Base-by-base conservation (phyloP, 2,888 invertebrate species). In the Drosophila differens region DNA sequence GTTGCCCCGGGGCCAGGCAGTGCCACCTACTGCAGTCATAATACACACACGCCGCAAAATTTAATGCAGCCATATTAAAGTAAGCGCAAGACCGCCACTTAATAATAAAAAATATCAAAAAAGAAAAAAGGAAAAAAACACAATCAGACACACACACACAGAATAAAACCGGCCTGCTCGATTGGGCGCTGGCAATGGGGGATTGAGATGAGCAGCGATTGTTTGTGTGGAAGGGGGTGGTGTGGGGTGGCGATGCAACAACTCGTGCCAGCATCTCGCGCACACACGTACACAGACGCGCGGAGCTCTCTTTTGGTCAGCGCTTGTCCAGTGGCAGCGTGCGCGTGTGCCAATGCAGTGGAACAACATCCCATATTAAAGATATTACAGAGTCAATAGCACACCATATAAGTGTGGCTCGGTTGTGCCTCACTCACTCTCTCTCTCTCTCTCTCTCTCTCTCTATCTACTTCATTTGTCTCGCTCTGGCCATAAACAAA, bases 291-390 rank as follows among this genome's bases (percentile, higher is more conserved):
- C 41, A 55, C 70, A 64, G 19, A 54, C 32, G 58, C 7, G 28
- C 58, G 16, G 55, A 71, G 58, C 58, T 54, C 79, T 54, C 71
- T 73, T 74, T 66, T 69, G 81, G 86, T 58, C 80, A 69, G 70
- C 54, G 81, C 81, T 72, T 76, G 84, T 89, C 89, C 92, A 91
- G 92, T 92, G 92, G 92, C 92, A 92, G 79, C 84, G 74, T 86
- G 92, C 90, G 92, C 92, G 92, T 92, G 92, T 92, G 92, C 92
- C 92, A 92, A 92, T 91, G 92, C 91, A 85, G 91, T 91, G 91
- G 91, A 92, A 92, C 92, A 91, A 92, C 91, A 91, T 90, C 90
- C 90, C 91, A 88, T 91, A 91, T 89, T 89, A 91, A 90, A 89
- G 90, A 90, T 88, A 88, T 90, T 91, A 91, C 91, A 91, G 90